Conservation (phyloP, 2,113 vertebrate genomes). For the Manacus vitellinus region DNA sequence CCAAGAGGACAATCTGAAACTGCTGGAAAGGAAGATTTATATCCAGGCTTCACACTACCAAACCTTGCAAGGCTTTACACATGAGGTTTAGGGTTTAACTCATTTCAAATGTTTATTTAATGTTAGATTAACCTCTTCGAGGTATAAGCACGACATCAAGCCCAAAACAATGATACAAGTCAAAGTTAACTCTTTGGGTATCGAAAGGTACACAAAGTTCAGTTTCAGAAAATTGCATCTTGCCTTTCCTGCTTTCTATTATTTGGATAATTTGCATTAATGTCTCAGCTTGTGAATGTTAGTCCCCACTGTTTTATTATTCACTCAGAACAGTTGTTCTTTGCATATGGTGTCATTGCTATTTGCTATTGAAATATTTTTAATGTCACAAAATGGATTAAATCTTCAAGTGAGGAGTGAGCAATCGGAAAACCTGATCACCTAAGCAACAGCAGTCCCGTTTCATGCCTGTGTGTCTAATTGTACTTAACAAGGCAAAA, state of each 20-base stretch:
- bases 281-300: background rate
- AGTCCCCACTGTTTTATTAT: background rate
- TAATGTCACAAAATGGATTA: conserved; percentile 31
- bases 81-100: background rate
- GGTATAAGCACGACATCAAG: background rate
- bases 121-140: background rate
- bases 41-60: background rate
- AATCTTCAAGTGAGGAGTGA: conserved; percentile 19
- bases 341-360: background rate
- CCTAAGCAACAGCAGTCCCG: conserved; percentile 26
- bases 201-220: background rate
- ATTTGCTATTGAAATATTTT: background rate
- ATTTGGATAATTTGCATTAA: background rate
- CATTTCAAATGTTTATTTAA: background rate
- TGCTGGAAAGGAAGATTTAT: background rate
- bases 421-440: conserved; percentile 30
- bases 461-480: background rate
- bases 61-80: background rate
- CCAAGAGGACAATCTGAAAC: background rate
- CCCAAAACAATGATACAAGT: accelerated
- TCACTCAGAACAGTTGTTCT: background rate
- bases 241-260: background rate
- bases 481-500: background rate
- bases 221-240: background rate
- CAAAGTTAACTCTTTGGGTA: background rate